Base-by-base conservation (phyloP, 1,140 invertebrate genomes). In the Diorhabda elongata region DNA sequence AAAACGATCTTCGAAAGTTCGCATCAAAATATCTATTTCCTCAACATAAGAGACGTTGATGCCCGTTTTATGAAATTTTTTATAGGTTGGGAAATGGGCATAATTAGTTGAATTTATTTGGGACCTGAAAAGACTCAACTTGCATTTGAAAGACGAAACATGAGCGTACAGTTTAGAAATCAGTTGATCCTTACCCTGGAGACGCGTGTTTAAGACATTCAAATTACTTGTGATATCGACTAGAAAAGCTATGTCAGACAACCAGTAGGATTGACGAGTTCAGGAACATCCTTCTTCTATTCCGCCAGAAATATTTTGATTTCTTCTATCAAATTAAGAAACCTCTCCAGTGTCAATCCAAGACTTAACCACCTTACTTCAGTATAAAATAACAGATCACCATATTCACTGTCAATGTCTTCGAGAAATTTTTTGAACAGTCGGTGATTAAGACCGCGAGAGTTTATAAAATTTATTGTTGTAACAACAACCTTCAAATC, bases 381-480 rank as follows among this genome's bases (percentile, higher is more conserved):
- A 26, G 26, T 26, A 26, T 26, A 26, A 26, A 11, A 11, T 11
- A 11, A 11, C 11, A 11, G 11, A 11, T 11, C 11, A 11, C 11
- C 0, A 11, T 11, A 11, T 11, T 11, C 11, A 11, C 11, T 11
- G 11, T 11, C 11, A 11, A 11, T 11, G 11, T 11, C 11, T 11
- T 11, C 11, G 11, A 11, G 11, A 11, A 11, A 11, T 11, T 11
- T 11, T 11, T 11, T 11, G 11, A 81, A 80, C 61, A 76, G 71
- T 6, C 73, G 69, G 67, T 79, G 74, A 65, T 78, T 78, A 44
- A 79, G 77, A 64, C 71, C 74, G 64, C 68, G 70, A 59, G 72
- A 71, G 69, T 73, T 71, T 63, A 80, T 80, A 63, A 76, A 77
- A 69, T 80, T 80, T 57, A 80, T 69, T 69, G 61, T 73, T 63